These are phyloP conservation scores for Dioctria linearis DNA, from an alignment of 2,888 invertebrate genomes.

Conservation along the genomic window DNA sequence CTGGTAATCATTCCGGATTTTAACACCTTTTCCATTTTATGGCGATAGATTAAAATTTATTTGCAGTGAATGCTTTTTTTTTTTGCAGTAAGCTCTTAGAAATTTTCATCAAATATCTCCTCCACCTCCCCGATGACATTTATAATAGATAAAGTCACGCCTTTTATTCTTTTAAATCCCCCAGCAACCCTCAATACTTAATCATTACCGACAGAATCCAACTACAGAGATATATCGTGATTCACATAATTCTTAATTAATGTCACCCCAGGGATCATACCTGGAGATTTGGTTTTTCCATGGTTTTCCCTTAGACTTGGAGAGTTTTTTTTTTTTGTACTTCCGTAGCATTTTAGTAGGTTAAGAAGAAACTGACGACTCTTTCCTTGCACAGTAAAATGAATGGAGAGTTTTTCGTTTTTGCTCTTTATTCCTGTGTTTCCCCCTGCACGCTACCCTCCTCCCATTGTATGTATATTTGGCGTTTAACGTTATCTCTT, in stretches of 20 bases:
- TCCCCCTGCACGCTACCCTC: background rate
- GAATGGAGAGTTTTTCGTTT: constrained; percentile 26
- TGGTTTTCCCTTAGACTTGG: background rate
- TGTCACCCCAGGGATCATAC: constrained; percentile 54
- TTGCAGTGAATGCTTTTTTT: background rate
- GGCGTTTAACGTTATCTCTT: constrained; percentile 53
- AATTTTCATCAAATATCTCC: background rate
- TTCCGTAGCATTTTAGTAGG: constrained; percentile 12
- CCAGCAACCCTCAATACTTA: constrained; percentile 45
- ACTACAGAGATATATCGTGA: constrained; percentile 56
- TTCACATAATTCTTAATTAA: constrained; percentile 59
- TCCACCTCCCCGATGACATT: background rate
- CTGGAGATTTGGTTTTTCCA: constrained; percentile 44
- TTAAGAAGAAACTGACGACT: constrained; percentile 25
- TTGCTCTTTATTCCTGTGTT: constrained; percentile 1
- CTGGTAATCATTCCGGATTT: too few relatives aligned
- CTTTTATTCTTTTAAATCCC: constrained; percentile 45
- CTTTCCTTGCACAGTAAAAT: constrained; percentile 12
- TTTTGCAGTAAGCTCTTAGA: background rate
- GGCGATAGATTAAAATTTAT: constrained; percentile 22
- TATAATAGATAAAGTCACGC: constrained; percentile 34
- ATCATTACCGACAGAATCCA: constrained; percentile 32
- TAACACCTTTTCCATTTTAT: constrained; percentile 4
- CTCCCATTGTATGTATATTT: constrained; percentile 38
- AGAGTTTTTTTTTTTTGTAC: constrained; percentile 17